A percentile compares a stretch with the other conserved stretches of the same genome.
Evolutionary conservation across 2,113 vertebrate genomes (phyloP).

Genomic region (Carlito syrichta): DNA sequence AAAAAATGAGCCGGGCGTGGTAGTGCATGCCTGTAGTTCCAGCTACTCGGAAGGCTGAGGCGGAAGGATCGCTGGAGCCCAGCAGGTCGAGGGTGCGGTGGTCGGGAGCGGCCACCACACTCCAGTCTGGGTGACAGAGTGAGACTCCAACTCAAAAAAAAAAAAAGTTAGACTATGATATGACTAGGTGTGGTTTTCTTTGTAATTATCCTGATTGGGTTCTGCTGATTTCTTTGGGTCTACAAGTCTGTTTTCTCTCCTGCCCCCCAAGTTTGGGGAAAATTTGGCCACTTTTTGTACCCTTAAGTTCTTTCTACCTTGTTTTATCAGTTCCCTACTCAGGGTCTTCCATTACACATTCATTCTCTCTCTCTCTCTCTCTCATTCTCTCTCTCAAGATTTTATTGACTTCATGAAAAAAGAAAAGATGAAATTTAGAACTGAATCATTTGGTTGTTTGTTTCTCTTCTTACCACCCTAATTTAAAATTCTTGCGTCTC

Average conservation of each 20-base stretch:
- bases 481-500: conserved; percentile 93
- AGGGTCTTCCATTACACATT: background rate
- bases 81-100: too few relatives aligned
- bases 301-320: background rate
- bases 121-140: too few relatives aligned
- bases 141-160: too few relatives aligned
- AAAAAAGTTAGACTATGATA: background rate
- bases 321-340: background rate
- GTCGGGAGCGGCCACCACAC: too few relatives aligned
- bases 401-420: background rate
- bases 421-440: background rate
- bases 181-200: background rate
- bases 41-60: too few relatives aligned
- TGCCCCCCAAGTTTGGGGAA: background rate
- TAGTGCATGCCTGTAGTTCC: too few relatives aligned
- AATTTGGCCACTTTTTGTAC: background rate
- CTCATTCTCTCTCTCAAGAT: background rate
- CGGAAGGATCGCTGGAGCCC: too few relatives aligned
- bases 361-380: background rate
- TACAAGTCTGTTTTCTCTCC: background rate
- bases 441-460: conserved; percentile 82
- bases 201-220: background rate
- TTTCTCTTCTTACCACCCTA: conserved; percentile 93
- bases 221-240: background rate
- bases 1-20: too few relatives aligned